These are phyloP conservation scores for Saccostrea cuccullata DNA, from an alignment of 1,140 invertebrate species.

Conservation along the genomic window DNA sequence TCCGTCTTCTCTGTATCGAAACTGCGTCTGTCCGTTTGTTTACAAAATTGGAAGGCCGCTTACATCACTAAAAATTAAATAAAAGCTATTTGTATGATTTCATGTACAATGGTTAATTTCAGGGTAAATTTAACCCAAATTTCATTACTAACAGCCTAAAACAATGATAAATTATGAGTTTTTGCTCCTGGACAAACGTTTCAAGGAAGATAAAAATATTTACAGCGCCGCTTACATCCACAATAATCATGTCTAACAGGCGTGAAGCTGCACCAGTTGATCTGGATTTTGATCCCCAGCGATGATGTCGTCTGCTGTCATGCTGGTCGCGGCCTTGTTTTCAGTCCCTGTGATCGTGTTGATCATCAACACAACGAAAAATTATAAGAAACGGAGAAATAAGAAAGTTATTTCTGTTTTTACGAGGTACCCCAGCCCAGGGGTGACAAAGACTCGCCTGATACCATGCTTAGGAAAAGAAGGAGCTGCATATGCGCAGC, in stretches of 20 bases:
- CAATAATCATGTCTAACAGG: neutral
- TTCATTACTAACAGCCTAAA: neutral
- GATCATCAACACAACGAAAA: constrained; percentile 19
- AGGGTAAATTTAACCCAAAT: neutral
- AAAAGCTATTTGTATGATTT: too few species aligned
- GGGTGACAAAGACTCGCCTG: constrained; percentile 47
- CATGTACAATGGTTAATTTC: too few species aligned
- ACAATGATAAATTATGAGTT: neutral
- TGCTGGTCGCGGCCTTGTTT: neutral
- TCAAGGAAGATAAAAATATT: neutral
- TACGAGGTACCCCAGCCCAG: constrained; percentile 44
- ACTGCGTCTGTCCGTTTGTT: constrained; percentile 30
- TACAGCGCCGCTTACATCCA: neutral
- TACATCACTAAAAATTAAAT: neutral
- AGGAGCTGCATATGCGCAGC: constrained; percentile 39
- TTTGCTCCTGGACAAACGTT: neutral
- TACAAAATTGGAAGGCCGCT: constrained; percentile 23
- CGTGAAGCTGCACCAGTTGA: neutral
- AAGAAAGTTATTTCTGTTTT: constrained; percentile 40
- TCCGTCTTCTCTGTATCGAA: neutral
- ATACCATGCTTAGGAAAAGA: constrained; percentile 41
- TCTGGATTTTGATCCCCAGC: neutral
- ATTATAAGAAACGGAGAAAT: neutral
- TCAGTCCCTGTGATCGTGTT: constrained; percentile 3
- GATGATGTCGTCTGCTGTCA: constrained; percentile 6